These are phyloP conservation scores for Jaculus jaculus DNA, from an alignment of 2,113 vertebrate species.

Conservation along the genomic window DNA sequence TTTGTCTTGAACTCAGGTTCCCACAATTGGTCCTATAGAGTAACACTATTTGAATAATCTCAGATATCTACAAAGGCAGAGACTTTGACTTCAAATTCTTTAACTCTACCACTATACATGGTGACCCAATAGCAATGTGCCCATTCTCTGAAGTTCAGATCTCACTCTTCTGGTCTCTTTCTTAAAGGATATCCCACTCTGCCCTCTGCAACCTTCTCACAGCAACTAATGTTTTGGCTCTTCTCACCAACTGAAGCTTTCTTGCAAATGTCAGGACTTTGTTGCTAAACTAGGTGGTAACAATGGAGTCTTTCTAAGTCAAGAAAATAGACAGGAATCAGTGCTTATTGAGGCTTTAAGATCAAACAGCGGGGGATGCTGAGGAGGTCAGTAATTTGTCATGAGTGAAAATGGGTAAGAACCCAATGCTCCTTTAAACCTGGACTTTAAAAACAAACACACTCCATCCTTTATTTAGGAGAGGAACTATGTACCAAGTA, in stretches of 20 bases:
- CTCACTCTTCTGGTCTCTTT: neutral
- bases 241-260: neutral
- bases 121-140: neutral
- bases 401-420: neutral
- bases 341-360: neutral
- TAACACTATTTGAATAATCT: neutral
- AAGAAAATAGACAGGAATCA: neutral
- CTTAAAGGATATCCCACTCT: neutral
- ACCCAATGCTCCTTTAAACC: neutral
- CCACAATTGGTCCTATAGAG: fast-evolving
- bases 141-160: neutral
- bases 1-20: neutral
- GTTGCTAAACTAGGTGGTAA: neutral
- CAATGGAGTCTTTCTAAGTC: neutral
- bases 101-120: fast-evolving
- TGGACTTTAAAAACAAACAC: constrained; percentile 12
- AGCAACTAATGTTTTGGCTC: neutral
- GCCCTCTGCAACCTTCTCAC: neutral
- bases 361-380: neutral
- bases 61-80: neutral
- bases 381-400: neutral
- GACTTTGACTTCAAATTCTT: neutral
- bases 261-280: neutral
- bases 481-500: neutral
- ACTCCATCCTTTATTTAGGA: neutral